Percentiles rank a stretch among this genome's conserved stretches.
Evolutionary conservation across 2,797 vertebrate genomes (phyloP).

Genomic region (Garrulus glandarius): DNA sequence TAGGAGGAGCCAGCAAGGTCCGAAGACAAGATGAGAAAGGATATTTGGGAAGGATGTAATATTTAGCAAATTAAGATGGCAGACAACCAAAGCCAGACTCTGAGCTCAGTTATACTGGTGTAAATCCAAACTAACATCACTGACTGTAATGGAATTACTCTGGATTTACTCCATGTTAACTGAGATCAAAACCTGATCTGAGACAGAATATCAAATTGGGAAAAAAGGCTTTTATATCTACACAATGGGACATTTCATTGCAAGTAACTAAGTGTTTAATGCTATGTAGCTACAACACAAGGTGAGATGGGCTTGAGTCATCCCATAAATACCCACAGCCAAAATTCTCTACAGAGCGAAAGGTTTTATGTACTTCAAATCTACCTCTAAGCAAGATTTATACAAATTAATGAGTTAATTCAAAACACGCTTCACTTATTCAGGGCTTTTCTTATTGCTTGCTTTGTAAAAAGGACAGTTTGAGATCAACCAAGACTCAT

Average conservation of each 20-base stretch:
- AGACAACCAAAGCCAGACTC: conserved; percentile 6
- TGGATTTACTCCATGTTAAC: conserved; percentile 19
- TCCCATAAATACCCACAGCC: neutral
- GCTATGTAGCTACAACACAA: neutral
- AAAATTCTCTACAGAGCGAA: neutral
- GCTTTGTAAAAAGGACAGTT: neutral
- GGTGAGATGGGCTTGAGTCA: neutral
- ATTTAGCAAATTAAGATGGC: neutral
- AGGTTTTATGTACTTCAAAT: neutral
- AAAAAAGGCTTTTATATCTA: neutral
- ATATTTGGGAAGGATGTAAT: neutral
- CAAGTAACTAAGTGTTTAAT: neutral
- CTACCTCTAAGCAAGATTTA: neutral
- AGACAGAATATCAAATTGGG: neutral
- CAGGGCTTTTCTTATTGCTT: neutral
- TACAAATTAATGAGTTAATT: neutral
- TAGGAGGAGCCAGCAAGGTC: neutral
- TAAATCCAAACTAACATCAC: conserved; percentile 37
- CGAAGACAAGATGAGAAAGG: neutral
- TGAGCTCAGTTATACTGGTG: conserved; percentile 24
- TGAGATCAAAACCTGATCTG: neutral
- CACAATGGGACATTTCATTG: neutral
- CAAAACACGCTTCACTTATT: neutral
- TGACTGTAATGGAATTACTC: neutral
- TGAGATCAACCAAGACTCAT: neutral